Percentiles rank a stretch among this genome's conserved stretches.
Conservation (phyloP, 2,113 vertebrate species). For the Grammomys surdaster region DNA sequence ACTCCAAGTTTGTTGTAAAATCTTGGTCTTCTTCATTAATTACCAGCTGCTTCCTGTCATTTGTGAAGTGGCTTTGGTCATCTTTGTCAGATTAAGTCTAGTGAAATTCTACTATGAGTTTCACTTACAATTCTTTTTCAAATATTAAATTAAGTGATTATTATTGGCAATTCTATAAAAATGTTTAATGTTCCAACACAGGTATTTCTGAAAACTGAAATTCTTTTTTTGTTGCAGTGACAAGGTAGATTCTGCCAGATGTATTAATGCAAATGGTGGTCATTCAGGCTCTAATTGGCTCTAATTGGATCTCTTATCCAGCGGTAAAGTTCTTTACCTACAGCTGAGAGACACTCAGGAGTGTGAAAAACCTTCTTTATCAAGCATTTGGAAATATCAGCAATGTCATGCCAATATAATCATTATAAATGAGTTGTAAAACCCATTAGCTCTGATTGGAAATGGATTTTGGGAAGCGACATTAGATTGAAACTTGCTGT, state of each 20-base stretch:
- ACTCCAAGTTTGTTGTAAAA: conserved; percentile 37
- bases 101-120: conserved; percentile 37
- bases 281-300: conserved; percentile 69
- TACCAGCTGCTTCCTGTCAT: conserved; percentile 45
- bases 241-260: conserved; percentile 65
- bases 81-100: conserved; percentile 4
- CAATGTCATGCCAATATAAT: conserved; percentile 70
- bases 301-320: conserved; percentile 73
- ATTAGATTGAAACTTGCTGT: conserved; percentile 63
- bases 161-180: conserved; percentile 66
- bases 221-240: conserved; percentile 28
- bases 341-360: conserved; percentile 63
- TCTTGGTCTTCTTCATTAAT: conserved; percentile 7
- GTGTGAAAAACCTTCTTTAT: conserved; percentile 53
- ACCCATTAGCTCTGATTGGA: conserved; percentile 71
- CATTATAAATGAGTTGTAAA: conserved; percentile 76
- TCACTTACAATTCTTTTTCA: conserved; percentile 53
- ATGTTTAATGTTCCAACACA: conserved; percentile 69
- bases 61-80: conserved; percentile 41
- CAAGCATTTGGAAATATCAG: conserved; percentile 76
- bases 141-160: conserved; percentile 69
- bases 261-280: conserved; percentile 66
- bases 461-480: conserved; percentile 61
- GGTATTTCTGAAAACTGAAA: conserved; percentile 66
- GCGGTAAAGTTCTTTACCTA: conserved; percentile 72